Conservation (phyloP, 2,113 vertebrate genomes). For the Callospermophilus lateralis region DNA sequence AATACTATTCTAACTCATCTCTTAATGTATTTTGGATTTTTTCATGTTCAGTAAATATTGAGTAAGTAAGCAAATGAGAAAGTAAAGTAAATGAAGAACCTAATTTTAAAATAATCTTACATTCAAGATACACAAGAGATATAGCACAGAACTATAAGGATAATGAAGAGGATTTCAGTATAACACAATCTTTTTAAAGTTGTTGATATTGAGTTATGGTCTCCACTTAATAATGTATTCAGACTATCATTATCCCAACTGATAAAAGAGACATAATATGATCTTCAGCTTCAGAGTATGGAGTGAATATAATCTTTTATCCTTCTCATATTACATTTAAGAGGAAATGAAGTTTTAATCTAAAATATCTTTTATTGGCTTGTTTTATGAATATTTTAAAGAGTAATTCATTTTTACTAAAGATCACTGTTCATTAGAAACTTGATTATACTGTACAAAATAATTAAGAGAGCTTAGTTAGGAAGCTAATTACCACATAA, state of each 20-base stretch:
- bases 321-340: not conserved
- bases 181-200: conserved; percentile 5
- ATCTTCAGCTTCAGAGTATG: conserved; percentile 8
- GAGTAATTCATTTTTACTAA: conserved; percentile 19
- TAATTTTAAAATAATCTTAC: conserved; percentile 34
- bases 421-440: conserved; percentile 22
- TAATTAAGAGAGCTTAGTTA: conserved; percentile 5
- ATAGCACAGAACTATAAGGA: not conserved
- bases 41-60: not conserved
- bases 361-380: not conserved
- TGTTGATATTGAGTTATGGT: not conserved
- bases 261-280: not conserved
- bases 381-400: conserved; percentile 10
- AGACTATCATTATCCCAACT: not conserved
- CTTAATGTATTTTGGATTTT: not conserved
- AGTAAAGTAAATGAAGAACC: not conserved
- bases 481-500: not conserved
- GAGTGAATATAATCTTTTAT: not conserved
- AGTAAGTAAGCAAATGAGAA: conserved; percentile 42
- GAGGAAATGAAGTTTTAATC: not conserved
- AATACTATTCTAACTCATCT: conserved; percentile 16
- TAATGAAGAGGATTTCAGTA: not conserved
- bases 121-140: not conserved
- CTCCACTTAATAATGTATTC: not conserved
- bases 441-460: not conserved